Conservation (phyloP, 2,888 invertebrate species). For the Harpagoxenus sublaevis region DNA sequence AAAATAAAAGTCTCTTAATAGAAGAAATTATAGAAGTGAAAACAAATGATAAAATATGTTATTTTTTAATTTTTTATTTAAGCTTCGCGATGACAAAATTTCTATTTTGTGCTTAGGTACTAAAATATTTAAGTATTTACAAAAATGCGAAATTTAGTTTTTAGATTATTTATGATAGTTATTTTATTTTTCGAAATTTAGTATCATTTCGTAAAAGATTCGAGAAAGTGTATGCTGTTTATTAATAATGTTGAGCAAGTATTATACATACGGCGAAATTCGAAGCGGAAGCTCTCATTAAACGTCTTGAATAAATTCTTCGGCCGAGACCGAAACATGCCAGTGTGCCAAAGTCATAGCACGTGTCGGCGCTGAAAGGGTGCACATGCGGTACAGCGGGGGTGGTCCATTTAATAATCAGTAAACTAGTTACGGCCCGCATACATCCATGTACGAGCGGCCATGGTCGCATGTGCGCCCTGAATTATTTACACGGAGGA, state of each 20-base stretch:
- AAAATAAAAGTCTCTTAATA: background rate
- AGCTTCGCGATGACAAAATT: background rate
- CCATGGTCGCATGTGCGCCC: constrained; percentile 76
- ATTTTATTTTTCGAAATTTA: too few species aligned
- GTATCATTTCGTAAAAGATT: background rate
- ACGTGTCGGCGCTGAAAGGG: constrained; percentile 69
- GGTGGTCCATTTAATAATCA: constrained; percentile 77
- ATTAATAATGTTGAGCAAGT: constrained; percentile 15
- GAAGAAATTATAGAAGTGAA: background rate
- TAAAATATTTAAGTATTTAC: too few species aligned
- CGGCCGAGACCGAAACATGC: constrained; percentile 52
- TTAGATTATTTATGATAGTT: too few species aligned
- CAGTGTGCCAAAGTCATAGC: constrained; percentile 53
- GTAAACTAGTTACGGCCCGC: constrained; percentile 76
- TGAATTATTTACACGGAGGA: constrained; percentile 78
- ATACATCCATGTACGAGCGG: constrained; percentile 72
- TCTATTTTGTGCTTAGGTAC: background rate
- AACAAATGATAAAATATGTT: background rate
- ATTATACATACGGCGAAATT: constrained; percentile 7
- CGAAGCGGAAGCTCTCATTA: constrained; percentile 31
- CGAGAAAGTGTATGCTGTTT: background rate
- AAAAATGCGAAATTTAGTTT: too few species aligned
- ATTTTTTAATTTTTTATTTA: constrained; percentile 17
- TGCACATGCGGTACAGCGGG: constrained; percentile 63
- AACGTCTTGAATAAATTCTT: constrained; percentile 55